Evolutionary conservation across 2,888 invertebrate genomes (phyloP), one percentile per base, ranked within the genome.

Genomic region (Strigamia crassipes): DNA sequence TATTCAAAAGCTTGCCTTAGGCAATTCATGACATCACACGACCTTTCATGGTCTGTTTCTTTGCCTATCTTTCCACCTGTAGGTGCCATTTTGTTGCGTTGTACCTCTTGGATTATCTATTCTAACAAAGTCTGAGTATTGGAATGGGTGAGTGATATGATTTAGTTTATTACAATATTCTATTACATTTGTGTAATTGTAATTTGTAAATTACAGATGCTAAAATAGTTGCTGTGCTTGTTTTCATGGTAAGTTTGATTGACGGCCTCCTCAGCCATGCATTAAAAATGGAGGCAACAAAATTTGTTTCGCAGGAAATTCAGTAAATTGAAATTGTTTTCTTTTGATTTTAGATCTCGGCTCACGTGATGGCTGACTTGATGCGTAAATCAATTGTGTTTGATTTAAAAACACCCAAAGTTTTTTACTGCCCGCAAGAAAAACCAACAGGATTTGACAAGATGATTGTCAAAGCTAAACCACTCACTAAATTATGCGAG

Each of bases 391-490:
- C 92, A 82, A 94, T 94, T 84, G 93, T 94, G 51, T 94, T 92
- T 86, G 93, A 94, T 86, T 93, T 93, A 86, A 92, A 93, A 86
- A 93, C 93, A 0, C 93, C 94, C 10, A 92, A 93, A 85, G 93
- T 93, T 18, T 94, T 94, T 87, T 94, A 94, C 87, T 94, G 94
- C 86, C 93, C 93, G 0, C 91, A 92, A 86, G 92, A 92, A 84
- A 93, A 94, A 86, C 93, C 93, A n/a, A 92, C 92, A 5, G 92
- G 92, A 46, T 91, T 93, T 86, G 92, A 92, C 84, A 93, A 93
- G 87, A 89, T 93, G 87, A 92, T 93, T 84, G 93, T 93, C 34
- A 85, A 85, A 83, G 85, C 87, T 78, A 84, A 86, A 73, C 86
- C 93, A 0, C 87, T 94, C 82, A 91, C 91, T 83, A 92, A 92